Base-by-base conservation (phyloP, 2,113 vertebrate species). In the Ctenodactylus gundi region DNA sequence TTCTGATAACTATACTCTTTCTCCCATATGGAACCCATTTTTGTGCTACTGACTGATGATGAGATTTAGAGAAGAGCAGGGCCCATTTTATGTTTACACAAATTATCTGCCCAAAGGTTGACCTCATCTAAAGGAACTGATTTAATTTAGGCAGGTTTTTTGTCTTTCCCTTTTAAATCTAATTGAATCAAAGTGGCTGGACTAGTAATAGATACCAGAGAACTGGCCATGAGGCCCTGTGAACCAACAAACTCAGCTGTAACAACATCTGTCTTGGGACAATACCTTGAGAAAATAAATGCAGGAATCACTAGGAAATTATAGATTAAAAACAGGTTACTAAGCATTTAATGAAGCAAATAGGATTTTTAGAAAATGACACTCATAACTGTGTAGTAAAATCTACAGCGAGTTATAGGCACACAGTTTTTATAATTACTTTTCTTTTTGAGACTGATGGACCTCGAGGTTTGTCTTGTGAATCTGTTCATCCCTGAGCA, bases 11-110 rank as follows among this genome's bases (percentile, higher is more conserved):
- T n/a, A 21, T 10, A 51, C 49, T 3, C 4, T 41, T 34, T 44
- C 31, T 68, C 68, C 55, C 55, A 11, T 58, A 29, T 18, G 46
- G 65, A 94, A 25, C 27, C 29, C 57, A 72, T 51, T 85, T 97
- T 90, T 62, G 62, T 86, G 67, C 92, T 39, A 65, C 70, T 36
- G 14, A 75, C 41, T 95, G 67, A 78, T 6, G 58, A 7, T 87
- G 83, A 87, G 64, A 93, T 91, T 92, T 94, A 85, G 80, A 70
- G 87, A 96, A 44, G 75, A 93, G 67, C 91, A 91, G 92, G 78
- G 72, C 91, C 39, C n/a, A 78, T 90, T 97, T 96, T 93, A n/a
- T 95, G 77, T 97, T 96, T 87, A 97, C 53, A 75, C 49, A 82
- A 86, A 77, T 78, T 85, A 57, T 89, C 73, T 82, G 20, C 46